These are phyloP conservation scores for Alfaro cultratus DNA, from an alignment of 2,797 vertebrate species.

Conservation along the genomic window DNA sequence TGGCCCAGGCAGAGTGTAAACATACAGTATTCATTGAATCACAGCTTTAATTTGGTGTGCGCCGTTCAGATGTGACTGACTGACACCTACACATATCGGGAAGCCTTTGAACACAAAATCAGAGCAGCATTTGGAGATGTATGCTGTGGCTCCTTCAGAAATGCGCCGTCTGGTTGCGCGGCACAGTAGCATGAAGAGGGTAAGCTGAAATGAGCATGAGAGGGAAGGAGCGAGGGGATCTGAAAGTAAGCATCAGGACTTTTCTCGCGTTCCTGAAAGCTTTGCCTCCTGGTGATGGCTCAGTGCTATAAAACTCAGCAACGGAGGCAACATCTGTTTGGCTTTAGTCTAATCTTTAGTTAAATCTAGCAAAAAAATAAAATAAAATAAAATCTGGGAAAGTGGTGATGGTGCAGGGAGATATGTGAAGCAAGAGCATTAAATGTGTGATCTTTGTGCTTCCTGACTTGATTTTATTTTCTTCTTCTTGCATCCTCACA, in stretches of 20 bases:
- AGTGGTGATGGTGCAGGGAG: neutral
- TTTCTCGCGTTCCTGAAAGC: slow-evolving; percentile 66
- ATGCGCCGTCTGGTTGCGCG: slow-evolving; percentile 51
- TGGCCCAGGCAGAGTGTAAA: slow-evolving; percentile 42
- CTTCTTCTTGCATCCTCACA: neutral
- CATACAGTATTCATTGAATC: slow-evolving; percentile 53
- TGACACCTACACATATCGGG: slow-evolving; percentile 56
- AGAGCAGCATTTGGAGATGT: slow-evolving; percentile 56
- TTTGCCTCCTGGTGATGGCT: slow-evolving; percentile 64
- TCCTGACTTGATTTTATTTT: slow-evolving; percentile 6
- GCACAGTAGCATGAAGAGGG: slow-evolving; percentile 25
- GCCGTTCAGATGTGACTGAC: slow-evolving; percentile 50
- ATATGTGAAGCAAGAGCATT: slow-evolving; percentile 26
- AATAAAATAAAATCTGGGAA: neutral
- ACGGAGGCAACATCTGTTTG: slow-evolving; percentile 60
- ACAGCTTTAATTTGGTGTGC: slow-evolving; percentile 44
- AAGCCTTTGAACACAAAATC: slow-evolving; percentile 52
- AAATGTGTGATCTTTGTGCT: neutral
- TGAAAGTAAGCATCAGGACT: slow-evolving; percentile 62
- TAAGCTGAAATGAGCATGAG: slow-evolving; percentile 43
- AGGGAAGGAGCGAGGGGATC: slow-evolving; percentile 48
- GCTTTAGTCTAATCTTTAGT: slow-evolving; percentile 55
- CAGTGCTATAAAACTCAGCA: slow-evolving; percentile 41
- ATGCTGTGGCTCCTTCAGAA: slow-evolving; percentile 41
- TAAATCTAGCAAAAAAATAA: slow-evolving; percentile 30